phyloP scores from a whole-genome alignment of 2,797 vertebrate species.

The Catostomus latipinnis region DNA sequence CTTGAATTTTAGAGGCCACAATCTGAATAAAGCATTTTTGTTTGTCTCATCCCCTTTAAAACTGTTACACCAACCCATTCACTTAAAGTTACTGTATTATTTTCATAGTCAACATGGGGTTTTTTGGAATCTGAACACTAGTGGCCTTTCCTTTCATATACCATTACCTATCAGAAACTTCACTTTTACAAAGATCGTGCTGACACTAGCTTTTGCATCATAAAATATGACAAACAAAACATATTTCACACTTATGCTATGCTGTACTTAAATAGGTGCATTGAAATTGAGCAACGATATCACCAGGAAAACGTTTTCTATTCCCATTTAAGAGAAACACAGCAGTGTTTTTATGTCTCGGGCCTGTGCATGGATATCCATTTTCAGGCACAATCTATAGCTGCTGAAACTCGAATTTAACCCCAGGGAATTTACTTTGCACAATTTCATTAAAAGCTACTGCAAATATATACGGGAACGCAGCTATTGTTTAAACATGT shows the following conservation, averaged over 20 bases:
- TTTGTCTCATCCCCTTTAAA: neutral
- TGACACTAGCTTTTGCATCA: conserved; percentile 25
- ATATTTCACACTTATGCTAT: conserved; percentile 35
- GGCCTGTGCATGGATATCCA: neutral
- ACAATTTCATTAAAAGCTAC: neutral
- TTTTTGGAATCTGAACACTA: conserved; percentile 12
- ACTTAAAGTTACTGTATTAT: conserved; percentile 26
- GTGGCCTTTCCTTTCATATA: conserved; percentile 45
- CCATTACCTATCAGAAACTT: conserved; percentile 25
- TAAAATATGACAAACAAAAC: conserved; percentile 37
- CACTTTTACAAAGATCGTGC: conserved; percentile 1
- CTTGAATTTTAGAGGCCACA: neutral
- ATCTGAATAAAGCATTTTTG: neutral
- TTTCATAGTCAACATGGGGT: neutral
- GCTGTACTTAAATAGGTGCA: conserved; percentile 15
- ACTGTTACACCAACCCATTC: neutral
- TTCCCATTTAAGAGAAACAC: neutral
- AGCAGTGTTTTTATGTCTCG: neutral
- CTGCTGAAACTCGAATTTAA: neutral
- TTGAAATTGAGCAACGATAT: conserved; percentile 24
- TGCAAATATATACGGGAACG: neutral
- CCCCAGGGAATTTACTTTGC: neutral
- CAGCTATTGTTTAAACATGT: neutral
- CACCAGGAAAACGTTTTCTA: neutral
- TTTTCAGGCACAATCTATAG: neutral